Conservation (phyloP, 1,140 invertebrate genomes). For the Anastrepha obliqua region DNA sequence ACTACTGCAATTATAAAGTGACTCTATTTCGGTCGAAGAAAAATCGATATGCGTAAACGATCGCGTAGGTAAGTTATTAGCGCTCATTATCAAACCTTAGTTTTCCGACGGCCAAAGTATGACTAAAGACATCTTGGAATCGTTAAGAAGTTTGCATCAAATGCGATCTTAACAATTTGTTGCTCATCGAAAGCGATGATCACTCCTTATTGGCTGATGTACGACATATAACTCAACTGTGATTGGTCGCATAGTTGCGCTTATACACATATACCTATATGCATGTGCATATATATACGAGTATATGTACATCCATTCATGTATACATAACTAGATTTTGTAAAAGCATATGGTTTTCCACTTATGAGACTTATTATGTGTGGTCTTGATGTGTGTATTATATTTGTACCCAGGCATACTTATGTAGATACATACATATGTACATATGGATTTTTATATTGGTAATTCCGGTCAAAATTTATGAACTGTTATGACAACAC, state of each 20-base stretch:
- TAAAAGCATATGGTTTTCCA: constrained; percentile 48
- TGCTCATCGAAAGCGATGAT: not conserved
- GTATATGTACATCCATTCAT: not conserved
- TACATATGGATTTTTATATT: not conserved
- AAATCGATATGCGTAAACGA: not conserved
- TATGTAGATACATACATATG: not conserved
- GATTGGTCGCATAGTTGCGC: not conserved
- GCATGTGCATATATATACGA: not conserved
- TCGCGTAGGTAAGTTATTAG: not conserved
- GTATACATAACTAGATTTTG: not conserved
- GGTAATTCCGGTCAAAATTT: constrained; percentile 43
- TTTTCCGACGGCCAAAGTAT: not conserved
- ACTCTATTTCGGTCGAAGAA: not conserved
- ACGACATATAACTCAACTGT: not conserved
- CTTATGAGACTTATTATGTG: constrained; percentile 39
- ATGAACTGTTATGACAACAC: constrained; percentile 50
- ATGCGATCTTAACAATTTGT: not conserved
- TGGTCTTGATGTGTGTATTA: not conserved
- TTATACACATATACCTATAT: not conserved
- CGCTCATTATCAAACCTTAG: not conserved
- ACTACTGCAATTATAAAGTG: not conserved
- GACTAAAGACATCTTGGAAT: constrained; percentile 9
- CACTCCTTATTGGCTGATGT: not conserved
- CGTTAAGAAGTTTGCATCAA: not conserved
- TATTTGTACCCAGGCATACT: not conserved